Evolutionary conservation across 2,113 vertebrate genomes (phyloP).

Genomic region (Nannospalax galili): DNA sequence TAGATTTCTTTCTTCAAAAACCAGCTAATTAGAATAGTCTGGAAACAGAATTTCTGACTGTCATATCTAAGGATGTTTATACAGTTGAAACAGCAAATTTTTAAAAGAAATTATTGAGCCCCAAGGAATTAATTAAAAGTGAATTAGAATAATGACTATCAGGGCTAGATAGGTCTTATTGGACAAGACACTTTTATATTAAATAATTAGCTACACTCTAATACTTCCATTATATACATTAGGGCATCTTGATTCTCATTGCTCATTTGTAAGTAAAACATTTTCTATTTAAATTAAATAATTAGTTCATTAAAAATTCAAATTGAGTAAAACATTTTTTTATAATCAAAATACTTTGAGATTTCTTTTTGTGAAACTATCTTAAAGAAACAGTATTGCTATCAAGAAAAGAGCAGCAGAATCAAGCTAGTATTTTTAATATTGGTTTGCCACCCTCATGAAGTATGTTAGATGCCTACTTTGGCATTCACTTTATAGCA

Average conservation of each 20-base stretch:
- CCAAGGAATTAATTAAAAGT: conserved; percentile 82
- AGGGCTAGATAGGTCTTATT: conserved; percentile 73
- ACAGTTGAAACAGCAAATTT: conserved; percentile 65
- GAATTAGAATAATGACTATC: conserved; percentile 79
- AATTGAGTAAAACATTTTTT: conserved; percentile 66
- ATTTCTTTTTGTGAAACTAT: conserved; percentile 33
- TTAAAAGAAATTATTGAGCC: conserved; percentile 53
- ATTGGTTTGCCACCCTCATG: neutral
- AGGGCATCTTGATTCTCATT: conserved; percentile 73
- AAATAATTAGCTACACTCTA: conserved; percentile 81
- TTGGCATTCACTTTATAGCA: neutral
- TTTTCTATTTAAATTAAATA: conserved; percentile 26
- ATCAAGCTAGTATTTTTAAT: neutral
- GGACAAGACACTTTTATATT: conserved; percentile 81
- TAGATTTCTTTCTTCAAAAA: conserved; percentile 60
- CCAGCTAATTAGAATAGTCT: conserved; percentile 72
- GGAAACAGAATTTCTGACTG: conserved; percentile 70
- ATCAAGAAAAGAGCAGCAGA: neutral
- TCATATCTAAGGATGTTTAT: conserved; percentile 69
- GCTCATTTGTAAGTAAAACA: conserved; percentile 60
- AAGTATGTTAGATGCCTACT: neutral
- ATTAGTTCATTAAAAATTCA: conserved; percentile 59
- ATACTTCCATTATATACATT: conserved; percentile 79
- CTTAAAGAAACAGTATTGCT: neutral
- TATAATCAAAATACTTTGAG: conserved; percentile 23